Conservation (phyloP, 2,888 invertebrate species). For the Eugnorisma glareosa region DNA sequence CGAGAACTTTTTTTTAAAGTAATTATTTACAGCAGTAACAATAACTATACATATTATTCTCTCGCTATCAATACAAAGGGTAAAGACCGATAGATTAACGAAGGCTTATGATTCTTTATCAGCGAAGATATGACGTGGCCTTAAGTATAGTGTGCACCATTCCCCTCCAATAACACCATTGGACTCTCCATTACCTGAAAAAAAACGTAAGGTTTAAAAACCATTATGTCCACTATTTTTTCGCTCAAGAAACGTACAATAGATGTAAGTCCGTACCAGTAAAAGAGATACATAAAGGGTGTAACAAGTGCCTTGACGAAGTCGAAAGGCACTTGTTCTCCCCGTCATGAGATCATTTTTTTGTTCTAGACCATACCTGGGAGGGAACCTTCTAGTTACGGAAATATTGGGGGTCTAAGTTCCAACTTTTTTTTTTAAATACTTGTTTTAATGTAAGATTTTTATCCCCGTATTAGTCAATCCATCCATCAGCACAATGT, state of each 20-base stretch:
- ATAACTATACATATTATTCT: constrained; percentile 60
- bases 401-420: too few species aligned
- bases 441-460: too few species aligned
- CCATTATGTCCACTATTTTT: not conserved
- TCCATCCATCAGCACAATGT: too few species aligned
- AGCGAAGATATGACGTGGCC: constrained; percentile 70
- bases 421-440: too few species aligned
- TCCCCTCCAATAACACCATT: constrained; percentile 73
- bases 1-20: constrained; percentile 50
- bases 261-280: not conserved
- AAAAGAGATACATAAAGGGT: too few species aligned
- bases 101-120: constrained; percentile 62
- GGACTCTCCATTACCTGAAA: constrained; percentile 76
- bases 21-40: constrained; percentile 68
- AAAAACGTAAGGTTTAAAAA: not conserved
- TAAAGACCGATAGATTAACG: constrained; percentile 50
- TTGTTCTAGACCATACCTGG: not conserved
- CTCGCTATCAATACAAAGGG: constrained; percentile 54
- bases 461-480: too few species aligned
- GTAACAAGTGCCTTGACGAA: too few species aligned
- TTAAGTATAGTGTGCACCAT: constrained; percentile 80
- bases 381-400: too few species aligned
- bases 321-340: too few species aligned
- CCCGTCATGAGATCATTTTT: too few species aligned
- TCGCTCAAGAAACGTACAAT: not conserved